Evolutionary conservation across 2,888 invertebrate genomes (phyloP), one percentile per base, ranked within the genome.

Genomic region (Mythimna impura): DNA sequence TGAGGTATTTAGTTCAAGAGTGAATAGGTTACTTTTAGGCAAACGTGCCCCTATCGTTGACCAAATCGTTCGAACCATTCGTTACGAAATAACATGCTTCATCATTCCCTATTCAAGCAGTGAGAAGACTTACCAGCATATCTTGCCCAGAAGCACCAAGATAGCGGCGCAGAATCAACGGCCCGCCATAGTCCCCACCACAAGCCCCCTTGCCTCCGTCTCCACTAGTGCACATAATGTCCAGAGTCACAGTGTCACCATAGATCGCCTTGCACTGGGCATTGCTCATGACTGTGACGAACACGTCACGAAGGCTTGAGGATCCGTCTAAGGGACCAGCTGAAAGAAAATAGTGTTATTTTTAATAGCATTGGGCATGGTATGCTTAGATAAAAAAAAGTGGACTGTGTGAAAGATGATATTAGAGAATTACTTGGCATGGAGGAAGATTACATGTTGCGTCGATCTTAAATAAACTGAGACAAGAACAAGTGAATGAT

Each of bases 111-210:
- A 8, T 30, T n/a, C 9, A 6, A 55, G n/a, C 7, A 36, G 25
- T 36, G 3, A 60, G 12, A 73, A 30, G 0, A 12, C 78, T 22
- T 40, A 77, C 76, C 64, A 76, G 54, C 71, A 77, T 22, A n/a
- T 78, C 78, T 2, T 77, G 0, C 1, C 78, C 76, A 8, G 34
- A 25, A 9, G 76, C 67, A 1, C 63, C 76, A 14, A 4, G 1
- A 54, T 64, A 78, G 3, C 72, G 77, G 40, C 79, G 77, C 36
- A 77, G 58, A 30, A 77, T 62, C 55, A 77, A 30, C 20, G 77
- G 77, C 0, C 66, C 72, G 0, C 77, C 77, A 6, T 66, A 66
- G 79, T 77, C 77, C 7, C 77, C 77, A 17, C 58, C 73, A 36
- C 77, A 76, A 5, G 77, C 79, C 0, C 79, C 79, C 54, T 58